phyloP scores from a whole-genome alignment of 2,888 invertebrate species.

The Tipula confusa region DNA sequence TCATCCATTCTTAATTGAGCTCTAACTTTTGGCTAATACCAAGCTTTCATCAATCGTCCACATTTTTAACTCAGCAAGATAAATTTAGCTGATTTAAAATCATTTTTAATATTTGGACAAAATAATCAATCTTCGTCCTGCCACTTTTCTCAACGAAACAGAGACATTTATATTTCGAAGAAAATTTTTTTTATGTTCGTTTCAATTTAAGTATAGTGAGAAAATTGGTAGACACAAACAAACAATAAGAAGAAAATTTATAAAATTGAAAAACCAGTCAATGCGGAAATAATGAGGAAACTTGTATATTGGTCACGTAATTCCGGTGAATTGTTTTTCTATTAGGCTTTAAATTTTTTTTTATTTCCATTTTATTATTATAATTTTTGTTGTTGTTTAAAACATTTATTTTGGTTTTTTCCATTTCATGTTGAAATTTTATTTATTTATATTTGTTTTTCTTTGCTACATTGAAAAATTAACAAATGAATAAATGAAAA shows the following conservation, averaged over 20 bases:
- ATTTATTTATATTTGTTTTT: background rate
- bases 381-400: no score
- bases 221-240: slow-evolving; percentile 26
- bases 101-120: background rate
- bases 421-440: background rate
- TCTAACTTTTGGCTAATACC: no score
- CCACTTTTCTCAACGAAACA: background rate
- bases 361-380: background rate
- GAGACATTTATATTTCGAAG: background rate
- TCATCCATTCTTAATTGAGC: no score
- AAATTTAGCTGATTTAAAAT: background rate
- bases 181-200: background rate
- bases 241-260: background rate
- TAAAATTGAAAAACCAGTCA: slow-evolving; percentile 29
- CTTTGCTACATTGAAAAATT: background rate
- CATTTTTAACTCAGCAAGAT: no score
- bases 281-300: slow-evolving; percentile 29
- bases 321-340: slow-evolving; percentile 30
- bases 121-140: background rate
- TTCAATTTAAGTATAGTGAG: background rate
- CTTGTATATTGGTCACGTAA: slow-evolving; percentile 29
- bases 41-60: no score
- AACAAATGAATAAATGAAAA: background rate
- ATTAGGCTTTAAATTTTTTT: background rate
- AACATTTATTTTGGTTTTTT: background rate